Base-by-base conservation (phyloP, 2,888 invertebrate genomes). In the Fragum sueziense region DNA sequence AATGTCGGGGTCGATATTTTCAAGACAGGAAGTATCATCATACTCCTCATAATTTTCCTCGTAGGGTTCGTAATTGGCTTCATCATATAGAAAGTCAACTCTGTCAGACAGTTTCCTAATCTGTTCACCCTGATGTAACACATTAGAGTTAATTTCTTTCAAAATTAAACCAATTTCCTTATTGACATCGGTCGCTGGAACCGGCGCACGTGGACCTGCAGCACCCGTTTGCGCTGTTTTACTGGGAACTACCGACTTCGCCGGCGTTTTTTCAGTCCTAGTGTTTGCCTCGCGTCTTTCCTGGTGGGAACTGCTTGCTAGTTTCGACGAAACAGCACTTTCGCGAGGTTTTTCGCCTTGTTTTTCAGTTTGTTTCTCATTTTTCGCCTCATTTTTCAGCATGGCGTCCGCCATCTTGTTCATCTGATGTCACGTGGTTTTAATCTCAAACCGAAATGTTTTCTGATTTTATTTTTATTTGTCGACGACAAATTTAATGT, bases 71-170 rank as follows among this genome's bases (percentile, higher is more conserved):
- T 62, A 62, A 62, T 62, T 27, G 22, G 62, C 29, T 7, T 27
- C 27, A 11, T 61, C 27, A 61, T 61, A 61, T n/a, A 62, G n/a
- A 29, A n/a, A 31, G 20, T 62, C 62, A 62, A 62, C 62, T 62
- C 33, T 62, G 6, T 62, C 33, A 31, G 62, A 29, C 9, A 6
- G 34, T 9, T 62, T 62, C 14, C 3, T n/a, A n/a, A 31, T 31
- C 1, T 62, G 25, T 33, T 62, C 62, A 31, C 62, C 62, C 17
- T 62, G 62, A 3, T 62, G 4, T 31, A n/a, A 9, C 14, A 62
- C 11, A 14, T 29, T 62, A 14, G 62, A 29, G 7, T 62, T 62
- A 11, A 62, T 25, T 62, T 62, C 62, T 27, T 29, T 62, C 14
- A 62, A 33, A 31, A 62, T 34, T 14, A 62, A 27, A n/a, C 34